Percentiles rank a stretch among this genome's conserved stretches.
phyloP scores from a whole-genome alignment of 2,113 vertebrate genomes.

The Sinosuthora webbiana region DNA sequence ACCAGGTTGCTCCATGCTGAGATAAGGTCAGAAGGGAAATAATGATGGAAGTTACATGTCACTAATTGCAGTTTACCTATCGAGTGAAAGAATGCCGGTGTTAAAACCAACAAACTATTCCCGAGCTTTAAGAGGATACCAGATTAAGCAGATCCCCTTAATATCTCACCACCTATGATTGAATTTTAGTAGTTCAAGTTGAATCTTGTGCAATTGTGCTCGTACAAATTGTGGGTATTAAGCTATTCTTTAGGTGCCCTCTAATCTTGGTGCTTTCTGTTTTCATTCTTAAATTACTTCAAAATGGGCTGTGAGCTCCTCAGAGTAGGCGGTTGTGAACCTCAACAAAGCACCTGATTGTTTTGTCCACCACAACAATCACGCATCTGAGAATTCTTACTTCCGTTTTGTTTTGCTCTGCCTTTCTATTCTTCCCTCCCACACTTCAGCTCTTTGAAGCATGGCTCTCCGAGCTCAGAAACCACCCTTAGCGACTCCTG shows the following conservation, averaged over 20 bases:
- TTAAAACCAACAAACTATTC: not conserved
- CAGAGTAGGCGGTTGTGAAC: not conserved
- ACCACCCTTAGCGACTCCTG: not conserved
- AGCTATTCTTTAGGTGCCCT: not conserved
- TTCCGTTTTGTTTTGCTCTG: not conserved
- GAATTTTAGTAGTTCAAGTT: not conserved
- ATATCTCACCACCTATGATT: not conserved
- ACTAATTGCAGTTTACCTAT: not conserved
- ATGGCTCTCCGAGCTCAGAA: not conserved
- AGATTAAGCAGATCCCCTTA: not conserved
- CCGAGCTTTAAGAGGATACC: not conserved
- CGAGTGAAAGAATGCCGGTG: rapidly evolving
- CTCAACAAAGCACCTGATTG: not conserved
- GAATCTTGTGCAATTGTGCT: not conserved
- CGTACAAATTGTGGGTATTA: not conserved
- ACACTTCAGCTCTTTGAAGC: constrained; percentile 1
- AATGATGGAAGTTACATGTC: not conserved
- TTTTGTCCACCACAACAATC: constrained; percentile 5
- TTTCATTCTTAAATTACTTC: not conserved
- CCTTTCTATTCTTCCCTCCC: constrained; percentile 22
- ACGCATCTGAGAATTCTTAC: not conserved
- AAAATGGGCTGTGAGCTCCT: not conserved
- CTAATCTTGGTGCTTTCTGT: not conserved
- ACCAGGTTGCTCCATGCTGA: not conserved
- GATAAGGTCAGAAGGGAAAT: not conserved